These are phyloP conservation scores for Chrysocyon brachyurus DNA, from an alignment of 2,797 vertebrate species.

Conservation along the genomic window DNA sequence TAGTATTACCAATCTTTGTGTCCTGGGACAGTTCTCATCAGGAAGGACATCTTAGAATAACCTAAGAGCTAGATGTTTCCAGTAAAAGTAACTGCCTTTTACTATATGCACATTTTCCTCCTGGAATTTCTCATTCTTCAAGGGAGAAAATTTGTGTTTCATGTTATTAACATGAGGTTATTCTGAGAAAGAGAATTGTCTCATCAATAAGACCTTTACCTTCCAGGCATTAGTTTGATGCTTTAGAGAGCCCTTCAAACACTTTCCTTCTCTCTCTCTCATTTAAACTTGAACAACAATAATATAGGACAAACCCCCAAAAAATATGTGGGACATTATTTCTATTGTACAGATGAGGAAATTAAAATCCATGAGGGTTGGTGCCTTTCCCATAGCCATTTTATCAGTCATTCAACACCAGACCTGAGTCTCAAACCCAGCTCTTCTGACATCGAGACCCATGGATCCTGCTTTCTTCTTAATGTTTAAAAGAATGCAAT, in stretches of 20 bases:
- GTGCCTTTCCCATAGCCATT: neutral
- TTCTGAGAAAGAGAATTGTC: neutral
- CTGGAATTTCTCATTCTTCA: conserved; percentile 7
- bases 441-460: neutral
- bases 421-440: neutral
- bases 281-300: neutral
- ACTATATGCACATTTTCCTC: neutral
- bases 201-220: neutral
- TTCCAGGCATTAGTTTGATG: neutral
- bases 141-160: conserved; percentile 35
- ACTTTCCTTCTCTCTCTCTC: neutral
- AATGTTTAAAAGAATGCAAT: neutral
- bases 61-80: neutral
- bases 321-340: neutral
- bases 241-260: neutral
- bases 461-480: neutral
- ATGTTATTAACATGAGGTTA: neutral
- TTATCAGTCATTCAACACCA: neutral
- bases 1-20: neutral
- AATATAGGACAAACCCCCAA: neutral
- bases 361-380: neutral
- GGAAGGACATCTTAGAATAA: neutral
- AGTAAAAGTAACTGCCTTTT: neutral
- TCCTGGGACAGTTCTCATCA: neutral
- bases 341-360: neutral